Evolutionary conservation across 2,888 invertebrate genomes (phyloP), one percentile per base, ranked within the genome.

Genomic region (Unio pictorum): DNA sequence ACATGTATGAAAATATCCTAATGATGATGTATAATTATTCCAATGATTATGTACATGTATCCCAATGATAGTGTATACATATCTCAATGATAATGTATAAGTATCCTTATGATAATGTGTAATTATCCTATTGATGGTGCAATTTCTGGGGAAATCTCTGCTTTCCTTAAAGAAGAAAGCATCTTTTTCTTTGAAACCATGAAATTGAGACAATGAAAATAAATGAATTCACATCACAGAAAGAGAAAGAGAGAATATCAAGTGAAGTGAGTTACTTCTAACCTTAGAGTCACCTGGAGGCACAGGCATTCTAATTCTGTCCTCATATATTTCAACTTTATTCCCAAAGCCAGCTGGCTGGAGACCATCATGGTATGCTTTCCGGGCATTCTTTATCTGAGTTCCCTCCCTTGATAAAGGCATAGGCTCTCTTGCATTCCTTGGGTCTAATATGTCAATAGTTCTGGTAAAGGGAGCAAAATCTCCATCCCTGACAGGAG

Each of bases 391-490:
- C 23, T 80, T 78, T 55, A 88, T 76, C 5, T 77, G 78, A 11
- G 88, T 85, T 59, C 83, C 79, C 76, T 90, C 90, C 63, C 90
- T 72, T 34, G 89, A 89, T 55, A 88, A 66, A 4, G 84, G 88
- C 67, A 89, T 55, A 2, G 88, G 87, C 7, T 81, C 83, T 20
- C 84, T 84, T 1, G 89, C 88, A 59, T 80, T 77, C 4, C 85
- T 79, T 4, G 90, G 90, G 72, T 89, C 88, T 15, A 90, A 81
- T 17, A 89, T 78, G 66, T 87, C 87, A n/a, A 83, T 81, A 54
- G 88, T 88, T 55, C 89, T 80, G 34, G 85, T 84, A 76, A 89
- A 88, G 23, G 89, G 89, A 55, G 89, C 79, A 76, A 89, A 89
- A 26, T 88, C 86, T 55, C 78, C 81, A 61, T 79, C 71, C 18